phyloP scores from a whole-genome alignment of 1,140 invertebrate species.

The Melitaea cinxia region DNA sequence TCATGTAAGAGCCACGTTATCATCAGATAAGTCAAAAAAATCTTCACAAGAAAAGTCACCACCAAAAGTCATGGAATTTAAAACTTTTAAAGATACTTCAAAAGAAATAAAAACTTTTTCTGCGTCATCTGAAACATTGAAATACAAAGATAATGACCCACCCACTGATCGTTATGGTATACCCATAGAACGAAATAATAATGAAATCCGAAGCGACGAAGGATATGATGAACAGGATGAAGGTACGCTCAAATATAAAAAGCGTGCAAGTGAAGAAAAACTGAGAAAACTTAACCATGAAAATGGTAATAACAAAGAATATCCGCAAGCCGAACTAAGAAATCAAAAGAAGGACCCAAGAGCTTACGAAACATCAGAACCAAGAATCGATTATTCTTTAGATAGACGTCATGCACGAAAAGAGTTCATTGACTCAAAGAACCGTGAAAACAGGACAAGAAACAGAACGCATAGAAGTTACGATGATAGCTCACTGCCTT shows the following conservation, averaged over 20 bases:
- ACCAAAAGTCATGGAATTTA: slow-evolving; percentile 77
- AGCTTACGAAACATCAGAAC: slow-evolving; percentile 63
- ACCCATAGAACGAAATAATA: slow-evolving; percentile 67
- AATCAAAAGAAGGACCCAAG: slow-evolving; percentile 64
- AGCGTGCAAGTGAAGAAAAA: slow-evolving; percentile 74
- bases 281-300: slow-evolving; percentile 60
- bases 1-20: slow-evolving; percentile 71
- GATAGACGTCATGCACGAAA: slow-evolving; percentile 68
- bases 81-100: slow-evolving; percentile 80
- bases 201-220: slow-evolving; percentile 61
- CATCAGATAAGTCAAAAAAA: slow-evolving; percentile 72
- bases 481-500: slow-evolving; percentile 72
- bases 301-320: slow-evolving; percentile 67
- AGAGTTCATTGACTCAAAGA: slow-evolving; percentile 64
- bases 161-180: slow-evolving; percentile 70
- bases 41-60: slow-evolving; percentile 64
- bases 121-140: slow-evolving; percentile 76
- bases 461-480: slow-evolving; percentile 73
- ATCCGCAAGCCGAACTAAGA: slow-evolving; percentile 66
- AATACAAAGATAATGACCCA: slow-evolving; percentile 75
- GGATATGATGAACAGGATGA: slow-evolving; percentile 69
- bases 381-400: slow-evolving; percentile 78
- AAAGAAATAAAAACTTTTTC: slow-evolving; percentile 81
- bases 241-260: slow-evolving; percentile 78
- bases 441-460: slow-evolving; percentile 62